phyloP scores from a whole-genome alignment of 2,113 vertebrate species.

The Beaufortia kweichowensis region DNA sequence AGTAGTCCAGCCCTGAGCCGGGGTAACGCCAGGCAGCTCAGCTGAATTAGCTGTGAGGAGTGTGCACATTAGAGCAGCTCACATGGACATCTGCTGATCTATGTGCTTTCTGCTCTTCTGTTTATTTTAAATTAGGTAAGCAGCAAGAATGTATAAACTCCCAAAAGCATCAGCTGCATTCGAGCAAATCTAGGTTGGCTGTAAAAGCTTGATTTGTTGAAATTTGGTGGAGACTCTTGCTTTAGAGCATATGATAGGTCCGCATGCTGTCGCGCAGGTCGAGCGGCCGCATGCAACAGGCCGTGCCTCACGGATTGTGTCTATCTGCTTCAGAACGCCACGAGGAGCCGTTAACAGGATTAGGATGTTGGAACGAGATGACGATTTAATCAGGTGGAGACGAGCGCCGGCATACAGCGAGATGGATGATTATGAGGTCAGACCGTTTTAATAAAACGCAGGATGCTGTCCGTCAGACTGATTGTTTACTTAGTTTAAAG shows the following conservation, averaged over 20 bases:
- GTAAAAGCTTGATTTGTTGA: too few species aligned
- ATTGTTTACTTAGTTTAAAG: conserved; percentile 18
- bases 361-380: conserved; percentile 35
- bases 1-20: conserved; percentile 1
- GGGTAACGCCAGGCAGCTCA: neutral
- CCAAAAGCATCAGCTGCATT: neutral
- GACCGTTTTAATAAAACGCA: conserved; percentile 7
- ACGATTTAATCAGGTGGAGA: conserved; percentile 49
- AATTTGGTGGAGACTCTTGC: neutral
- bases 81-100: conserved; percentile 22
- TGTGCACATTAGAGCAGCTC: conserved; percentile 27
- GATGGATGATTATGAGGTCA: conserved; percentile 15
- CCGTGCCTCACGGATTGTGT: conserved; percentile 11
- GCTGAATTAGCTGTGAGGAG: conserved; percentile 28
- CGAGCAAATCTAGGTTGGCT: conserved; percentile 4
- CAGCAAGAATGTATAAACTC: neutral
- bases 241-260: conserved; percentile 4
- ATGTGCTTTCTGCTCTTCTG: neutral
- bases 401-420: neutral
- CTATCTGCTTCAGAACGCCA: conserved; percentile 29
- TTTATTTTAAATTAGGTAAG: conserved; percentile 21
- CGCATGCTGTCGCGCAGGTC: neutral
- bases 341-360: conserved; percentile 46
- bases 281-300: conserved; percentile 4
- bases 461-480: neutral